Conservation (phyloP, 2,888 invertebrate genomes). For the Drosophila siamana region DNA sequence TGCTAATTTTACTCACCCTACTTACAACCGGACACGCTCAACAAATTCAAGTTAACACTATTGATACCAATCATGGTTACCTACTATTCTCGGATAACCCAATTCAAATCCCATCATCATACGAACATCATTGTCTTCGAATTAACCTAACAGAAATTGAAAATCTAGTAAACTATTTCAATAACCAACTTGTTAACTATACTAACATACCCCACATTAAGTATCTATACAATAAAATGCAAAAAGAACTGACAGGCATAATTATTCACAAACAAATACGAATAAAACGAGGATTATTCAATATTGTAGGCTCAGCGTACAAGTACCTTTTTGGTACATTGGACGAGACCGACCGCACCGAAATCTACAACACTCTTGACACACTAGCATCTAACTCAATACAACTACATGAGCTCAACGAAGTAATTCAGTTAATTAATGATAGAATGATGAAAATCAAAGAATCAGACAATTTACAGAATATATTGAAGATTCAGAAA, state of each 20-base stretch:
- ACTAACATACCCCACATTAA: conserved; percentile 9
- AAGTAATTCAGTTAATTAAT: too few relatives aligned
- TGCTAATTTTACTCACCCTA: not conserved
- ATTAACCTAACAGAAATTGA: conserved; percentile 16
- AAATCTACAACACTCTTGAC: conserved; percentile 13
- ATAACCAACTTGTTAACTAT: conserved; percentile 8
- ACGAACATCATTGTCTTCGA: conserved; percentile 10
- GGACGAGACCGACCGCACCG: conserved; percentile 24
- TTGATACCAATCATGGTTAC: too few relatives aligned
- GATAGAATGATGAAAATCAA: too few relatives aligned
- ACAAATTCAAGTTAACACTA: not conserved
- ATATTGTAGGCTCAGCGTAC: too few relatives aligned
- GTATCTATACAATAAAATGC: conserved; percentile 5
- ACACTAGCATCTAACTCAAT: conserved; percentile 6
- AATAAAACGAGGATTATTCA: too few relatives aligned
- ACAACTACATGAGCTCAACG: too few relatives aligned
- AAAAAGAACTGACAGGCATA: conserved; percentile 1
- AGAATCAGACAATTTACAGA: too few relatives aligned
- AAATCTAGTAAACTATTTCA: conserved; percentile 4
- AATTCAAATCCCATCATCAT: conserved; percentile 8
- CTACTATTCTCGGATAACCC: not conserved
- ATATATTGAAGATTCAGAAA: too few relatives aligned
- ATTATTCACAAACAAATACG: too few relatives aligned
- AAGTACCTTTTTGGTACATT: conserved; percentile 36
- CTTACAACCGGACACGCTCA: not conserved